These are phyloP conservation scores for Felis chaus DNA, from an alignment of 2,113 vertebrate genomes.

Conservation along the genomic window DNA sequence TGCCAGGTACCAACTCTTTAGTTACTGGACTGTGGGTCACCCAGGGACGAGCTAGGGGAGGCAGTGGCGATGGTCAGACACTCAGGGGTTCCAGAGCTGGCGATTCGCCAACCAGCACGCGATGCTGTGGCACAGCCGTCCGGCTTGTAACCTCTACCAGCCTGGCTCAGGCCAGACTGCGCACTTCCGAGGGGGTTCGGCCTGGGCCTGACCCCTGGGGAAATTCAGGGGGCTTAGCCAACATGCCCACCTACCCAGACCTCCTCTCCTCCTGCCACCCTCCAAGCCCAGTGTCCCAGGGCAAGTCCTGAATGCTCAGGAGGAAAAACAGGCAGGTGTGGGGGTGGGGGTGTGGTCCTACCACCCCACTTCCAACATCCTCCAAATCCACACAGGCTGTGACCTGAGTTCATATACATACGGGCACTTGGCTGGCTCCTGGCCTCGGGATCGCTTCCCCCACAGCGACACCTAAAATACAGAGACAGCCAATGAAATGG, in stretches of 20 bases:
- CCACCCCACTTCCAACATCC: neutral
- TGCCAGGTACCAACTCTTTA: neutral
- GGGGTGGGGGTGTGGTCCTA: rapidly evolving
- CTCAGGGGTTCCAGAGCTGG: no score
- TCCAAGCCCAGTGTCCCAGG: neutral
- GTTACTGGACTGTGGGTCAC: neutral
- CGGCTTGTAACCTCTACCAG: no score
- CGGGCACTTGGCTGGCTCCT: conserved; percentile 74
- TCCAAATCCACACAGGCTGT: neutral
- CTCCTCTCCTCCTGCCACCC: neutral
- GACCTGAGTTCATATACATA: conserved; percentile 57
- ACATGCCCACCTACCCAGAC: neutral
- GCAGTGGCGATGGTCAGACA: rapidly evolving
- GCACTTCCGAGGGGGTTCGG: neutral
- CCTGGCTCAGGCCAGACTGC: neutral
- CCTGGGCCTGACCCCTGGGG: neutral
- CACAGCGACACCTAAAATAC: conserved; percentile 77
- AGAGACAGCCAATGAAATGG: conserved; percentile 18
- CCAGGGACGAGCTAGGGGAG: no score
- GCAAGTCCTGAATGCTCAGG: neutral
- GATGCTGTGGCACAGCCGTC: rapidly evolving
- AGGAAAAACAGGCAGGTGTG: neutral
- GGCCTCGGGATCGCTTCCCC: conserved; percentile 56
- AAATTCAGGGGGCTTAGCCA: neutral
- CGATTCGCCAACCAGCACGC: neutral